Evolutionary conservation across 2,888 invertebrate genomes (phyloP), one percentile per base, ranked within the genome.

Genomic region (Listrodromus nycthemerus): DNA sequence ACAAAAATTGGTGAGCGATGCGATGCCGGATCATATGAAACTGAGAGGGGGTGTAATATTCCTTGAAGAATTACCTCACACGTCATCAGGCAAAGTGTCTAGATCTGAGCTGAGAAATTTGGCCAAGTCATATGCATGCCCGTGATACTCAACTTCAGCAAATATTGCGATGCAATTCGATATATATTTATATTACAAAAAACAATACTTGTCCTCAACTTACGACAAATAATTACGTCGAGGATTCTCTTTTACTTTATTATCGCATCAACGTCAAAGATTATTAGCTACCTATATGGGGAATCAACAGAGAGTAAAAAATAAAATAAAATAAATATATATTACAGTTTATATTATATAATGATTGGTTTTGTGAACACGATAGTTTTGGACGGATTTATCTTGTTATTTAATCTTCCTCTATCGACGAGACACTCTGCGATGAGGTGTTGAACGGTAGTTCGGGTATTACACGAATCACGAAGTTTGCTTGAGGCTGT

Each of bases 21-120:
- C 77, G 55, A 58, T 92, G 58, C 87, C 88, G 41, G 91, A 91
- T 30, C 41, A 73, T 8, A 89, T 84, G 79, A 87, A 86, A 71
- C 86, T 93, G 3, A 87, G 91, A 37, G 92, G 87, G 2, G 92
- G 87, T 3, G 92, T 92, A 0, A 75, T 87, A 65, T 92, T 92
- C 71, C 3, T 92, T 4, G 85, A 90, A 0, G 75, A 67, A 55
- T 80, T 93, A 19, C 91, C 91, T 0, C 81, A 87, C 7, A 92
- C 92, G 0, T 73, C 86, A 0, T 85, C 89, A 3, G 91, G 90
- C 1, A 92, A 92, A 85, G 82, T 92, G 21, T 81, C 80, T 58
- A 85, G 71, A 52, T 45, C n/a, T 0, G 71, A 74, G 10, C 37
- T 85, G 33, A 82, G 73, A 63, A 75, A 78, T 19, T 71, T 85